Conservation (phyloP, 2,113 vertebrate species). For the Penelope pileata region DNA sequence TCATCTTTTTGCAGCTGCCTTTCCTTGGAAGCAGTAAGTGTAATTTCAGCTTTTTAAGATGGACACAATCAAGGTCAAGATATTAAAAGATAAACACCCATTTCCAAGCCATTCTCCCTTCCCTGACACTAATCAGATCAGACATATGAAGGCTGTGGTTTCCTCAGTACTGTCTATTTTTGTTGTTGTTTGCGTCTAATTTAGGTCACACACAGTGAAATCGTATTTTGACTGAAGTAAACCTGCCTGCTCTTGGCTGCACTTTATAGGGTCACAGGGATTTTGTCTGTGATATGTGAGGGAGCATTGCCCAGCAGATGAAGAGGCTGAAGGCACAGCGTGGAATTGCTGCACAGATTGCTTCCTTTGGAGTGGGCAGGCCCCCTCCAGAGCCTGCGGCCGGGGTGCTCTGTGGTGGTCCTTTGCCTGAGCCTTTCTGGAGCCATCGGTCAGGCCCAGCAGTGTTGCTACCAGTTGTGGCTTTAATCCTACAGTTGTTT, state of each 20-base stretch:
- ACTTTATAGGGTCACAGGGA: background rate
- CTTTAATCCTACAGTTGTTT: background rate
- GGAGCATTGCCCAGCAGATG: background rate
- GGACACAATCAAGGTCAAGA: background rate
- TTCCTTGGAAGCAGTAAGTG: background rate
- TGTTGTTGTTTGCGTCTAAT: background rate
- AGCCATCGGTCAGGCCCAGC: background rate
- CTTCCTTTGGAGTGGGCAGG: background rate
- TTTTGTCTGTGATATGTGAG: rapidly evolving
- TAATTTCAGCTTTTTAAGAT: background rate
- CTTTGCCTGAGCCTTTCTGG: background rate
- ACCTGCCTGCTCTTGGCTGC: background rate
- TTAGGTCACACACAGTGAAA: background rate
- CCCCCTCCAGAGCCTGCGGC: background rate
- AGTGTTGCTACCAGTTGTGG: background rate
- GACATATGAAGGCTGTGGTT: background rate
- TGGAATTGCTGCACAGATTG: background rate
- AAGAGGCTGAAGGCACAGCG: background rate
- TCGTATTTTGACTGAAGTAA: background rate
- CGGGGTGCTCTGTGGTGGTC: background rate
- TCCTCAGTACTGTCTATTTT: background rate
- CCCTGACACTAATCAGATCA: background rate
- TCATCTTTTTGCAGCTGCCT: background rate
- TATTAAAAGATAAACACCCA: background rate
- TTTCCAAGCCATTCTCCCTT: background rate